phyloP scores from a whole-genome alignment of 2,113 vertebrate genomes.

The Dendropsophus ebraccatus region DNA sequence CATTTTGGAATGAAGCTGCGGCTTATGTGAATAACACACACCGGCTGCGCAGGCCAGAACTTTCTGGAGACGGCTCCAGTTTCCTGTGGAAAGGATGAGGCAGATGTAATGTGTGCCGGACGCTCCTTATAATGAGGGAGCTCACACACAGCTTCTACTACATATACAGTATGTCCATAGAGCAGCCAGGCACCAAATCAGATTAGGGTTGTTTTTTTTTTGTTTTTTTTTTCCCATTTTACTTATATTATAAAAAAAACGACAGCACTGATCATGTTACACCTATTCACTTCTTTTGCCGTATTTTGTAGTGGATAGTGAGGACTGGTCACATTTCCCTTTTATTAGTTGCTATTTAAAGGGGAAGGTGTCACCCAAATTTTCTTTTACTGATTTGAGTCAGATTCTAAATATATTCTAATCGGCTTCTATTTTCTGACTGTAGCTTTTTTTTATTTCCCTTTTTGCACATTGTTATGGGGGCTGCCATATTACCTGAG shows the following conservation, averaged over 20 bases:
- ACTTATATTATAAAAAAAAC: neutral
- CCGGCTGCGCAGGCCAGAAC: constrained; percentile 28
- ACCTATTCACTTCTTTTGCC: neutral
- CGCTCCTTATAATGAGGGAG: neutral
- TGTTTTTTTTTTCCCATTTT: neutral
- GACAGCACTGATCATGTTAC: neutral
- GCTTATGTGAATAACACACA: constrained; percentile 43
- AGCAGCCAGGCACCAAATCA: neutral
- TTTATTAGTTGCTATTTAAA: no score
- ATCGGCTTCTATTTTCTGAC: no score
- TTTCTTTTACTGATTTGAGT: no score
- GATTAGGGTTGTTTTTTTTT: neutral
- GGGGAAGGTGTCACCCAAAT: no score
- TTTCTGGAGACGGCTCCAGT: constrained; percentile 30
- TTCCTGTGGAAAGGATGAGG: constrained; percentile 50
- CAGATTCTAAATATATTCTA: no score
- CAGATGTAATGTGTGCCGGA: constrained; percentile 28
- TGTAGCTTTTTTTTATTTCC: no score
- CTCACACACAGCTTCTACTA: neutral
- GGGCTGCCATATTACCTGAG: no score
- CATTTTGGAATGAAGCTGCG: constrained; percentile 3
- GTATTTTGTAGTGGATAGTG: no score
- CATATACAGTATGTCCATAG: no score
- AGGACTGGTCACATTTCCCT: no score
- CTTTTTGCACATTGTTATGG: no score